Evolutionary conservation across 2,113 vertebrate genomes (phyloP).

Genomic region (Chascanopsetta lugubris): DNA sequence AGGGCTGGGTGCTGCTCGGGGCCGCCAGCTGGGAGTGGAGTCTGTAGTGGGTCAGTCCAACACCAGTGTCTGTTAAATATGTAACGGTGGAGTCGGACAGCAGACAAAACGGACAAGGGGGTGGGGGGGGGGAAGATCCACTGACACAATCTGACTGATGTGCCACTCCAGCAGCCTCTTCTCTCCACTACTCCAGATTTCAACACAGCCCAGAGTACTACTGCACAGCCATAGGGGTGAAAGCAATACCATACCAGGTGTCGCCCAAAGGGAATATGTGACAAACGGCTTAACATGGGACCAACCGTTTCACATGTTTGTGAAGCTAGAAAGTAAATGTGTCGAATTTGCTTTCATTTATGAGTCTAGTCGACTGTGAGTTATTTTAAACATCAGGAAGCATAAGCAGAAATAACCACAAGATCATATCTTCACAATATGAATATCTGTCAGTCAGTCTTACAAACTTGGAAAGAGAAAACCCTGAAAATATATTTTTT

Average conservation of each 20-base stretch:
- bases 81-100: constrained; percentile 15
- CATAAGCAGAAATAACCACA: no score
- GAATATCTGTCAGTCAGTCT: no score
- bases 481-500: no score
- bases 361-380: no score
- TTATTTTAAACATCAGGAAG: no score
- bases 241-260: background rate
- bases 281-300: no score
- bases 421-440: no score
- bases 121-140: constrained; percentile 7
- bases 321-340: no score
- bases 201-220: background rate
- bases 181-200: constrained; percentile 1
- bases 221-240: background rate
- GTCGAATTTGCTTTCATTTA: no score
- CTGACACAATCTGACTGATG: constrained; percentile 23
- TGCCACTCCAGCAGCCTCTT: background rate
- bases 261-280: background rate
- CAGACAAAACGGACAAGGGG: constrained; percentile 12
- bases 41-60: constrained; percentile 9
- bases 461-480: no score
- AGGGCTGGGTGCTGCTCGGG: background rate
- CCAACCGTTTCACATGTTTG: no score
- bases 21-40: constrained; percentile 6
- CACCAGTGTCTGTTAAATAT: constrained; percentile 25